Evolutionary conservation across 2,888 invertebrate species (phyloP).

Genomic region (Epirrita christyi): DNA sequence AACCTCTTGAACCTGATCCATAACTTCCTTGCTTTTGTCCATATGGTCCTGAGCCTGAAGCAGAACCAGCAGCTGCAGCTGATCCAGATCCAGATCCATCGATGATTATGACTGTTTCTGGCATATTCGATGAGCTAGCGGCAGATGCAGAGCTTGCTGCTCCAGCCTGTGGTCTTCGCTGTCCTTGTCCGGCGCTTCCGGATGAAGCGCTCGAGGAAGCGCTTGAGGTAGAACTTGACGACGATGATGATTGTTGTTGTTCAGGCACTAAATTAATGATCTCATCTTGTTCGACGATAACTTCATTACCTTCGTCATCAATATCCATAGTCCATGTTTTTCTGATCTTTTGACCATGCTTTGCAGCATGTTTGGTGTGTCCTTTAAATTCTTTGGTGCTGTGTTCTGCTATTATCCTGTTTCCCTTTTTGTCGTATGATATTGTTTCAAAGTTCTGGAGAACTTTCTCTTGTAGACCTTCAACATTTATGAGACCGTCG

Average conservation of each 20-base stretch:
- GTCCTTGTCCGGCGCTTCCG: too few relatives aligned
- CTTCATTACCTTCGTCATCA: constrained; percentile 55
- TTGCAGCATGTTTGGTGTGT: not conserved
- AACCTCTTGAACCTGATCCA: not conserved
- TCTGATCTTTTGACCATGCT: not conserved
- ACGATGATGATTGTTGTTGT: constrained; percentile 10
- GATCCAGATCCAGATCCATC: constrained; percentile 18
- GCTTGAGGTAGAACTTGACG: constrained; percentile 7
- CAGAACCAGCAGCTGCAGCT: constrained; percentile 3
- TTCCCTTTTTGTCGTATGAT: not conserved
- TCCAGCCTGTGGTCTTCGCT: too few relatives aligned
- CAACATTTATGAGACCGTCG: not conserved
- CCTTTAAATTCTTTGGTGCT: not conserved
- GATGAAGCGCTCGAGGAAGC: constrained; percentile 12
- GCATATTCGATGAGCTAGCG: not conserved
- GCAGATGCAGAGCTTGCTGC: not conserved
- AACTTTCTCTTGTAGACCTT: not conserved
- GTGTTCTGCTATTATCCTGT: constrained; percentile 1
- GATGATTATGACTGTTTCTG: not conserved
- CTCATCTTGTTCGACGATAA: constrained; percentile 60
- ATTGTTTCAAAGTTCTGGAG: constrained; percentile 1
- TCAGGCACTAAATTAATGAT: constrained; percentile 48
- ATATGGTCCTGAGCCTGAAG: not conserved
- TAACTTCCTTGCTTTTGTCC: too few relatives aligned
- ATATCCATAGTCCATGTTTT: constrained; percentile 46